Conservation (phyloP, 2,113 vertebrate species). For the Crocuta crocuta region DNA sequence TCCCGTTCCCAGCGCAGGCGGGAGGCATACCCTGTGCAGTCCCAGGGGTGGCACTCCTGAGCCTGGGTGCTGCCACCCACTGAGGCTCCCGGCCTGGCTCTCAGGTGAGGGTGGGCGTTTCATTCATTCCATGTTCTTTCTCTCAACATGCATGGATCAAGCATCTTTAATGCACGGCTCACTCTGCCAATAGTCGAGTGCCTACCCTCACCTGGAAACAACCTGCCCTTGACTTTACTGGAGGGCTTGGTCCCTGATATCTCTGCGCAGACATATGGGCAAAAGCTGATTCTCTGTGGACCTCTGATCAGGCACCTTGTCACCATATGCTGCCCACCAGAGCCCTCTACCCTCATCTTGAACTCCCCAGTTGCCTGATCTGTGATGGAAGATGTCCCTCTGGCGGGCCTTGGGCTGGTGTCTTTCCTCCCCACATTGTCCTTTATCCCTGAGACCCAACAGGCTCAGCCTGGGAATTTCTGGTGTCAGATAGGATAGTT, state of each 20-base stretch:
- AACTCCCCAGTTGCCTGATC: background rate
- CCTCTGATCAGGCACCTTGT: background rate
- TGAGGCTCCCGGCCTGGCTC: background rate
- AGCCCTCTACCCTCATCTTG: background rate
- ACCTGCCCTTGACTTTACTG: background rate
- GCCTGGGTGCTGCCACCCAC: background rate
- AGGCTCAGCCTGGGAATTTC: background rate
- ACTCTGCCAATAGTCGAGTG: background rate
- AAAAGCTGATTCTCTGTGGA: background rate
- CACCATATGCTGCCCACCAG: background rate
- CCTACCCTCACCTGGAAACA: background rate
- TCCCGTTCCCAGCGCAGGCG: accelerated
- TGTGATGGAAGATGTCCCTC: background rate
- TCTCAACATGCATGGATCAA: background rate
- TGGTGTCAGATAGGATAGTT: background rate
- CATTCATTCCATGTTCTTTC: background rate
- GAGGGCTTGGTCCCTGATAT: background rate
- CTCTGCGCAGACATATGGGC: background rate
- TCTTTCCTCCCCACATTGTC: background rate
- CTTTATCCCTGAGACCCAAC: background rate
- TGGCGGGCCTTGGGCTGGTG: background rate
- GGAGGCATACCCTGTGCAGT: background rate
- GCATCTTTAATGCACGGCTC: background rate
- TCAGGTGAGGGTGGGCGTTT: background rate
- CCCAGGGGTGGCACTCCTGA: background rate